Conservation (phyloP, 2,888 invertebrate species). For the Kryphioiulus occultus region DNA sequence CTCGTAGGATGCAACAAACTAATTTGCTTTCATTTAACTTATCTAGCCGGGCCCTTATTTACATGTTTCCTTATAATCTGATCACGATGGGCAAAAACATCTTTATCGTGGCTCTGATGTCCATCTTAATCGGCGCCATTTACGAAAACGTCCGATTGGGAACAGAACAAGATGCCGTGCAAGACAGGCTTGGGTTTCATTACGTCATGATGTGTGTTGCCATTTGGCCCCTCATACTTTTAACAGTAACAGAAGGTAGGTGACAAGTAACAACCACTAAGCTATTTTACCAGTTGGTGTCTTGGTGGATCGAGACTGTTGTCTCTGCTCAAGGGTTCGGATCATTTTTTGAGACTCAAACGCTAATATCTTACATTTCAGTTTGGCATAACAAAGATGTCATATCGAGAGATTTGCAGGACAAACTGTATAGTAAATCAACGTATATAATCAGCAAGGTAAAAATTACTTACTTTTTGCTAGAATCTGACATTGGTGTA, state of each 20-base stretch:
- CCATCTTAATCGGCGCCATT: slow-evolving; percentile 82
- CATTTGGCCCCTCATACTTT: slow-evolving; percentile 78
- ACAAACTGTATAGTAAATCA: slow-evolving; percentile 80
- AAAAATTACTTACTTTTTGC: slow-evolving; percentile 56
- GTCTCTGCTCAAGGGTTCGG: neutral
- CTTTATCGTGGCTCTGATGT: slow-evolving; percentile 80
- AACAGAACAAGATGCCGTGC: slow-evolving; percentile 61
- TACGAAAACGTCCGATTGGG: slow-evolving; percentile 82
- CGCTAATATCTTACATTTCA: slow-evolving; percentile 27
- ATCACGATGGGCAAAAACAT: slow-evolving; percentile 80
- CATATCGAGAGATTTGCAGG: slow-evolving; percentile 80
- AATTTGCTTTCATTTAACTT: slow-evolving; percentile 32
- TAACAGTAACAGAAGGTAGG: slow-evolving; percentile 64
- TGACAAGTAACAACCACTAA: neutral
- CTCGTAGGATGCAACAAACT: neutral
- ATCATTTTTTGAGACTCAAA: neutral
- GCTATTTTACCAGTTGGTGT: neutral
- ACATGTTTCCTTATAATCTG: slow-evolving; percentile 85
- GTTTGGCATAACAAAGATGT: slow-evolving; percentile 65
- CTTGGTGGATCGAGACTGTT: neutral
- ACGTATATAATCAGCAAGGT: slow-evolving; percentile 84
- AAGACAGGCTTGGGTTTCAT: slow-evolving; percentile 80
- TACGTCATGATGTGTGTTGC: slow-evolving; percentile 80
- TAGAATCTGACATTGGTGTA: neutral
- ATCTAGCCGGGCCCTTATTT: slow-evolving; percentile 67